These are phyloP conservation scores for Camponotus pennsylvanicus DNA, from an alignment of 1,140 invertebrate genomes.

Conservation along the genomic window DNA sequence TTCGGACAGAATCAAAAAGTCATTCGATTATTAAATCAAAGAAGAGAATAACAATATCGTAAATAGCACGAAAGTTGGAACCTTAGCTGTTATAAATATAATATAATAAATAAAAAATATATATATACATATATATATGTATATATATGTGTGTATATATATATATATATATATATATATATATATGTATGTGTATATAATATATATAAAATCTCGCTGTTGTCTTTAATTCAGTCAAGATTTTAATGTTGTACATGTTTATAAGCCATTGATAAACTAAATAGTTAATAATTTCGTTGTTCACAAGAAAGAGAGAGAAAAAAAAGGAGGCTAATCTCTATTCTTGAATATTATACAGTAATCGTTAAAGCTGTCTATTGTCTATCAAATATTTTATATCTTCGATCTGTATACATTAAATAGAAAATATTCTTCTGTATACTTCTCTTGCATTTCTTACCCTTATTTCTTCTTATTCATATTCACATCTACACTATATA, in stretches of 20 bases:
- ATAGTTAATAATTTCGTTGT: slow-evolving; percentile 64
- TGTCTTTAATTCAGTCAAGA: slow-evolving; percentile 68
- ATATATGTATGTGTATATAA: not conserved
- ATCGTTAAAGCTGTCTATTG: slow-evolving; percentile 78
- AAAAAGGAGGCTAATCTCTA: slow-evolving; percentile 61
- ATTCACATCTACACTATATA: not conserved
- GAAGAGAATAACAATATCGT: slow-evolving; percentile 3
- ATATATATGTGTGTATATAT: not conserved
- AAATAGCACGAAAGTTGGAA: not conserved
- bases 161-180: not conserved
- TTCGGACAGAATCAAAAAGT: slow-evolving; percentile 57
- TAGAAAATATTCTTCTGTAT: slow-evolving; percentile 82
- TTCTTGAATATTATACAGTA: slow-evolving; percentile 74
- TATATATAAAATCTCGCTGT: slow-evolving; percentile 6
- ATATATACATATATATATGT: not conserved
- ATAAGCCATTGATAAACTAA: slow-evolving; percentile 51
- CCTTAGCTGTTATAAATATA: slow-evolving; percentile 29
- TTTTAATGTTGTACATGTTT: slow-evolving; percentile 66
- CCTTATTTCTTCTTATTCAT: not conserved
- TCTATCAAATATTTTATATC: slow-evolving; percentile 82
- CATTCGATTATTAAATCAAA: slow-evolving; percentile 60
- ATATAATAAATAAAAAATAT: not conserved
- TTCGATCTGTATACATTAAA: slow-evolving; percentile 80
- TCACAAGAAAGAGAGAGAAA: slow-evolving; percentile 48
- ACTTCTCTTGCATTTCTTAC: slow-evolving; percentile 16